Evolutionary conservation across 2,113 vertebrate genomes (phyloP).

Genomic region (Corvus cornix): DNA sequence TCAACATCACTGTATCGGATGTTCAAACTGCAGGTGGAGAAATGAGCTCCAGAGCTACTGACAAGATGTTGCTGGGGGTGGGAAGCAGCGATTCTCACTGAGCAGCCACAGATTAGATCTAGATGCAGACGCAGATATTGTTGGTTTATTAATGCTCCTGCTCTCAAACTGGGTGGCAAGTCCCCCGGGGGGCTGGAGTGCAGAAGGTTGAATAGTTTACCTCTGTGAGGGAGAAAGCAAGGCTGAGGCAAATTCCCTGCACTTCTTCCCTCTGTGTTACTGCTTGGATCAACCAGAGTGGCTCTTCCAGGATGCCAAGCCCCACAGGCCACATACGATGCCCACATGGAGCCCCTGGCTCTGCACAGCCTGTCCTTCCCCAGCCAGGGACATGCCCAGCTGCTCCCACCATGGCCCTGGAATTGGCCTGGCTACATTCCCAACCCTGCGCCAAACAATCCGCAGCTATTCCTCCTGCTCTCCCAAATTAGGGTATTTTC

Average conservation of each 20-base stretch:
- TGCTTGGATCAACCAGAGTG: not conserved
- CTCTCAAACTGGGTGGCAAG: constrained; percentile 53
- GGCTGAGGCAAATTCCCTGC: not conserved
- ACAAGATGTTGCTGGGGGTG: constrained; percentile 23
- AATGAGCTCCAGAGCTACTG: not conserved
- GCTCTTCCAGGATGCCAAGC: not conserved
- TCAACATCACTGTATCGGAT: not conserved
- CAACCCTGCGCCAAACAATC: not conserved
- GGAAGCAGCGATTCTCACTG: not conserved
- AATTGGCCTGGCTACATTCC: not conserved
- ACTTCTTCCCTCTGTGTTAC: not conserved
- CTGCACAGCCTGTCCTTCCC: not conserved
- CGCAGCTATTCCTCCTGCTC: not conserved
- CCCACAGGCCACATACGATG: fast-evolving
- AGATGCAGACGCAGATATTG: constrained; percentile 48
- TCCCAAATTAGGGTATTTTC: not conserved
- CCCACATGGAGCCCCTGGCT: fast-evolving
- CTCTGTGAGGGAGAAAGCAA: not conserved
- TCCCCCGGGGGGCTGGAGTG: not conserved
- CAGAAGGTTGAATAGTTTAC: constrained; percentile 54
- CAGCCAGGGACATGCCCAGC: fast-evolving
- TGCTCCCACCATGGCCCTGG: not conserved
- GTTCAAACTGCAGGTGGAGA: constrained; percentile 12
- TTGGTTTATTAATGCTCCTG: constrained; percentile 8
- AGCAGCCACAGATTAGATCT: constrained; percentile 42